Percentiles rank a stretch among this genome's conserved stretches.
Conservation (phyloP, 2,113 vertebrate genomes). For the Felis catus region DNA sequence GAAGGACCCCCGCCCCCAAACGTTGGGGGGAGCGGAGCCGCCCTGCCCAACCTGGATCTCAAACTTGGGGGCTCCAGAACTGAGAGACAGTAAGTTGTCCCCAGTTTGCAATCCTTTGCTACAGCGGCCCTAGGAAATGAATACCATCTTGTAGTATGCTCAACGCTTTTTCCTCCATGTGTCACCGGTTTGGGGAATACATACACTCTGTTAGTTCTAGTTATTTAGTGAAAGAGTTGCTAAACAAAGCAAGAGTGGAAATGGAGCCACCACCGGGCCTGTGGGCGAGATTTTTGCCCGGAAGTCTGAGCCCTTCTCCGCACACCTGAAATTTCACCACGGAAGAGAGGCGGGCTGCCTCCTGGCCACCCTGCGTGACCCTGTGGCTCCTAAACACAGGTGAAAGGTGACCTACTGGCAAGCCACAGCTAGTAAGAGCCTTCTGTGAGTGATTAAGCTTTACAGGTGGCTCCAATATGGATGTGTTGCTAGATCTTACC, state of each 20-base stretch:
- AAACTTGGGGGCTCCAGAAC: neutral
- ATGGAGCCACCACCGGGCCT: rapidly evolving
- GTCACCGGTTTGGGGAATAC: neutral
- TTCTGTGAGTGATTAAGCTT: neutral
- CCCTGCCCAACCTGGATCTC: neutral
- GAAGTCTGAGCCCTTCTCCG: rapidly evolving
- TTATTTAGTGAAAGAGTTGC: neutral
- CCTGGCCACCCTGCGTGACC: too few species aligned
- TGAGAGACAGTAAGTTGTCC: neutral
- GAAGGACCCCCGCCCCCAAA: too few species aligned
- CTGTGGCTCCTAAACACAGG: neutral
- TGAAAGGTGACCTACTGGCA: rapidly evolving
- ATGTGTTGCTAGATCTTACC: neutral
- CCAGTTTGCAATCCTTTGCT: neutral
- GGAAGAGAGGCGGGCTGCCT: too few species aligned
- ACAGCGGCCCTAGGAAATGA: rapidly evolving
- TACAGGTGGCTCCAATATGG: neutral
- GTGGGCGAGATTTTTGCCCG: neutral
- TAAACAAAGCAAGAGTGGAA: neutral
- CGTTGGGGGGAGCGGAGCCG: neutral
- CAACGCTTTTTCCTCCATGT: neutral
- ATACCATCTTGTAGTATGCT: neutral
- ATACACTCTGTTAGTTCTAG: neutral
- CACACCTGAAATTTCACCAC: neutral
- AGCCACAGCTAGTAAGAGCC: rapidly evolving